A percentile compares a stretch with the other conserved stretches of the same genome.
Evolutionary conservation across 2,888 invertebrate genomes (phyloP).

Genomic region (Latrodectus elegans): DNA sequence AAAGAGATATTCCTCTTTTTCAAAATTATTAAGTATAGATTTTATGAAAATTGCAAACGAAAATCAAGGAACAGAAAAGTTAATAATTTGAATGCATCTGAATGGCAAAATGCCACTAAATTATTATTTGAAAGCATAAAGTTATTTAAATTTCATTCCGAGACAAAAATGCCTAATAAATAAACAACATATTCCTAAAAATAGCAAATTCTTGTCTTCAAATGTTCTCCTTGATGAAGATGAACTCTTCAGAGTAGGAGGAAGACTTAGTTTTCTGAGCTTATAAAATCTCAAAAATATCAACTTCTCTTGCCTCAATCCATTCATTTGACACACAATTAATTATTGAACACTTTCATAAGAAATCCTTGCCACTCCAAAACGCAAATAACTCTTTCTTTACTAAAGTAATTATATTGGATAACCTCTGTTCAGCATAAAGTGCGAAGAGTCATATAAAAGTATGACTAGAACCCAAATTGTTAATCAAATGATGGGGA

Average conservation of each 20-base stretch:
- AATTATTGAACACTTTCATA: not conserved
- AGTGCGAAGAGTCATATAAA: not conserved
- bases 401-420: not conserved
- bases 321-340: not conserved
- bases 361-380: not conserved
- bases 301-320: not conserved
- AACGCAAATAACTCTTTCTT: not conserved
- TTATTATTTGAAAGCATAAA: too few relatives aligned
- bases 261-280: slow-evolving; percentile 1
- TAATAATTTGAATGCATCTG: too few relatives aligned
- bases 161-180: too few relatives aligned
- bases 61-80: too few relatives aligned
- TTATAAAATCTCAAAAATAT: not conserved
- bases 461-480: not conserved
- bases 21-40: too few relatives aligned
- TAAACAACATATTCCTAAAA: not conserved
- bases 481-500: not conserved
- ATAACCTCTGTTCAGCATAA: not conserved
- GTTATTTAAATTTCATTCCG: too few relatives aligned
- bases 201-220: not conserved
- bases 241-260: slow-evolving; percentile 7
- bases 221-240: too few relatives aligned
- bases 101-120: too few relatives aligned
- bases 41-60: too few relatives aligned
- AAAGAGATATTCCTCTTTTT: too few relatives aligned